These are phyloP conservation scores for Cheumatopsyche charites DNA, from an alignment of 1,140 invertebrate genomes.

Conservation along the genomic window DNA sequence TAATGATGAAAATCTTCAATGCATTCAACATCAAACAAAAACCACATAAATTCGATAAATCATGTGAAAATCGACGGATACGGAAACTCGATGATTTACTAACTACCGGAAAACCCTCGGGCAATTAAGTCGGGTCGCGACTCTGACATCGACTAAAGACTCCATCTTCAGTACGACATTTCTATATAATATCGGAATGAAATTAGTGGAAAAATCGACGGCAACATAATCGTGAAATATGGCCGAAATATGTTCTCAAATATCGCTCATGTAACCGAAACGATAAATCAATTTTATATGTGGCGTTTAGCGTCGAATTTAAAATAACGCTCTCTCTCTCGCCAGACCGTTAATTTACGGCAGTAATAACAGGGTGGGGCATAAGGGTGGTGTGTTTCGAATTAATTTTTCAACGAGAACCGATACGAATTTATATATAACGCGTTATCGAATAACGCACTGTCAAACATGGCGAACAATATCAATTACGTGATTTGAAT, in stretches of 20 bases:
- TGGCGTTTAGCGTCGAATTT: no score
- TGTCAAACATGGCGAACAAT: constrained; percentile 6
- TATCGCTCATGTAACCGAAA: no score
- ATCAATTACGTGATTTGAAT: neutral
- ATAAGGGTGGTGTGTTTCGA: neutral
- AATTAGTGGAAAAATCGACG: no score
- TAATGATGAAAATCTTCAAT: no score
- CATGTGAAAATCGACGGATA: neutral
- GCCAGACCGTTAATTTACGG: no score
- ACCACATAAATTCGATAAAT: constrained; percentile 9
- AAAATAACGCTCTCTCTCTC: no score
- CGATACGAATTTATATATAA: neutral
- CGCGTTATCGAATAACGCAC: neutral
- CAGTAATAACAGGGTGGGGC: neutral
- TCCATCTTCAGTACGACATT: no score
- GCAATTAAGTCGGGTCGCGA: constrained; percentile 25
- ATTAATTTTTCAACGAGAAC: neutral
- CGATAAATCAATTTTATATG: no score
- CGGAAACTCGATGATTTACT: constrained; percentile 21
- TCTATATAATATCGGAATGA: no score
- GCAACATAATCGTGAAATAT: no score
- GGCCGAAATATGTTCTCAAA: no score
- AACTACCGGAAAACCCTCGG: constrained; percentile 15
- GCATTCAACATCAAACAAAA: no score
- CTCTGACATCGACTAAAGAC: neutral